phyloP scores from a whole-genome alignment of 2,888 invertebrate genomes.

The Koerneria pararmatus region DNA sequence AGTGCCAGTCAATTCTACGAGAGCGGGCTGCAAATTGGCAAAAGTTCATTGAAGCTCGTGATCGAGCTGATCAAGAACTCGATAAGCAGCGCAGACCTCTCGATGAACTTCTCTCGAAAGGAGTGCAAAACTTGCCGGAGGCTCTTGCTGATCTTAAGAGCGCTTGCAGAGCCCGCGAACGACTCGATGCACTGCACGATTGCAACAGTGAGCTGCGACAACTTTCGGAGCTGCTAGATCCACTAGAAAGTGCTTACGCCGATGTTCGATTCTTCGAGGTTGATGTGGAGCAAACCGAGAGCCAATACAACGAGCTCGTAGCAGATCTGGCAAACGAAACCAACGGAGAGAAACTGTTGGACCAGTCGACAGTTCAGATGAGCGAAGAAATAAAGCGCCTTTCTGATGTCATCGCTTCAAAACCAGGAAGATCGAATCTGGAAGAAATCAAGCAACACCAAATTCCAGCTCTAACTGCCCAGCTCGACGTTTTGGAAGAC shows the following conservation, averaged over 20 bases:
- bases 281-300: constrained; percentile 42
- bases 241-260: no score
- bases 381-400: constrained; percentile 36
- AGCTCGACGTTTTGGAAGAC: no score
- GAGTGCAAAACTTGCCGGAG: constrained; percentile 5
- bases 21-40: constrained; percentile 35
- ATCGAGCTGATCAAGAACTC: constrained; percentile 34
- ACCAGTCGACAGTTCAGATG: no score
- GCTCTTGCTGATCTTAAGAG: constrained; percentile 6
- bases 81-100: constrained; percentile 31
- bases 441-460: no score
- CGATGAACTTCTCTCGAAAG: constrained; percentile 12
- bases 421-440: no score
- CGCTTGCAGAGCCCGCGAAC: constrained; percentile 16
- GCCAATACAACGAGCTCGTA: no score
- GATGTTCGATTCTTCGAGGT: no score
- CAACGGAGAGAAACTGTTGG: no score
- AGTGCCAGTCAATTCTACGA: constrained; percentile 32
- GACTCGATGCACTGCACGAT: constrained; percentile 28
- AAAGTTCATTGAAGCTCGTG: constrained; percentile 38
- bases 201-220: constrained; percentile 35
- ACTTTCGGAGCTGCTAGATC: constrained; percentile 20
- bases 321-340: no score
- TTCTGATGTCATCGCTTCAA: no score
- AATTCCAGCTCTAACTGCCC: no score